Conservation (phyloP, 2,113 vertebrate genomes). For the Mellivora capensis region DNA sequence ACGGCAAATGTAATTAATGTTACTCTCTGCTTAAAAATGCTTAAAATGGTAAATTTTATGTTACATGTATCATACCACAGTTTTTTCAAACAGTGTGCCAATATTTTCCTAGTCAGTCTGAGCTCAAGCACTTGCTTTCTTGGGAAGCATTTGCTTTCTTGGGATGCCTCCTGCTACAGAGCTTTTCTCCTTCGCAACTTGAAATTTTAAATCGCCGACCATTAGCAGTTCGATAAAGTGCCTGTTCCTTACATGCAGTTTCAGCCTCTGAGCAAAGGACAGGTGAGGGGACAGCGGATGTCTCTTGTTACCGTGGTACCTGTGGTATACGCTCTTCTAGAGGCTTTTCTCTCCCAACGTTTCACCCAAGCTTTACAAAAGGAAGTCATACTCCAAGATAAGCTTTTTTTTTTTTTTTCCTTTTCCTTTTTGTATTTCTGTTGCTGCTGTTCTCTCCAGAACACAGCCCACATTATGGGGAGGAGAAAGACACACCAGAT, state of each 20-base stretch:
- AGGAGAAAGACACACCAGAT: neutral
- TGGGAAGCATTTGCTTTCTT: neutral
- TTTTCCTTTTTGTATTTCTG: neutral
- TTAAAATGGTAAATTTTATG: neutral
- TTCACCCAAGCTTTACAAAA: neutral
- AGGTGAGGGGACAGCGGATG: too few species aligned
- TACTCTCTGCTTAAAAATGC: neutral
- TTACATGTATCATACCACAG: neutral
- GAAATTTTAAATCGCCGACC: neutral
- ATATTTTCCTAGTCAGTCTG: neutral
- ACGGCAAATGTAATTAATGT: neutral
- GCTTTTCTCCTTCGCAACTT: neutral
- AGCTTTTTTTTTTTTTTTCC: neutral
- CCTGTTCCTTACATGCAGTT: neutral
- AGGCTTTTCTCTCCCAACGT: neutral
- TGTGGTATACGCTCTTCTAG: rapidly evolving
- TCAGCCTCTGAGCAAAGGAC: neutral
- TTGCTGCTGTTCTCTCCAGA: neutral
- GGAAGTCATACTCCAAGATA: neutral
- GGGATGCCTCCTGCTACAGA: neutral
- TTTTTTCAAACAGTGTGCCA: neutral
- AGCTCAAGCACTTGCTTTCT: neutral
- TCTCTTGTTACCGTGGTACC: too few species aligned
- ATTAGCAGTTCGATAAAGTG: neutral
- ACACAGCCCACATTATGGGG: neutral